Percentiles rank a stretch among this genome's conserved stretches.
phyloP scores from a whole-genome alignment of 2,888 invertebrate species.

The Phalera bucephala region DNA sequence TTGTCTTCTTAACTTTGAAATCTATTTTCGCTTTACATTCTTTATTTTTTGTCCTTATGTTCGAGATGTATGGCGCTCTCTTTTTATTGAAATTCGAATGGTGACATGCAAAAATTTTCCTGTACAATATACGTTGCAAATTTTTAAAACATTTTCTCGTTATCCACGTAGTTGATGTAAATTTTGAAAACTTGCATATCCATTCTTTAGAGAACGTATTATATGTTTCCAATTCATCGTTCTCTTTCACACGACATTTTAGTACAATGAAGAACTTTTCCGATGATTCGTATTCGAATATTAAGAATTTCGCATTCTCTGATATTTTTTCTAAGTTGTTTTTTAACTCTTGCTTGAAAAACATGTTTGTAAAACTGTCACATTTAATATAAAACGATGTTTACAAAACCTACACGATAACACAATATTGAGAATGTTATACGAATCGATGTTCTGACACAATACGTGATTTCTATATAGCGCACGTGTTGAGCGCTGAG shows the following conservation, averaged over 20 bases:
- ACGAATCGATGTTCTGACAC: conserved; percentile 16
- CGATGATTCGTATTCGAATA: conserved; percentile 33
- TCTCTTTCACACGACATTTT: conserved; percentile 32
- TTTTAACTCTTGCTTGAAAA: conserved; percentile 17
- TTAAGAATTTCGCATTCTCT: conserved; percentile 20
- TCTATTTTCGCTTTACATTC: conserved; percentile 41
- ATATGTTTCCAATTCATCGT: conserved; percentile 23
- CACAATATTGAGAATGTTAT: conserved; percentile 2
- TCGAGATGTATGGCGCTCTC: too few relatives aligned
- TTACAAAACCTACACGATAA: not conserved
- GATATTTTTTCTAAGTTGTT: conserved; percentile 31
- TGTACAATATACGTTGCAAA: conserved; percentile 31
- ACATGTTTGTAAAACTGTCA: conserved; percentile 11
- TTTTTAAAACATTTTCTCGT: conserved; percentile 29
- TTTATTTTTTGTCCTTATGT: conserved; percentile 17
- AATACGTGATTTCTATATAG: conserved; percentile 12
- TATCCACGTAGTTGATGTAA: conserved; percentile 39
- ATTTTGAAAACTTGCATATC: conserved; percentile 40
- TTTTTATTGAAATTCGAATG: conserved; percentile 33
- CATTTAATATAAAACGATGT: not conserved
- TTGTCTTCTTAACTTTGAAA: conserved; percentile 38
- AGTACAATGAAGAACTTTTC: conserved; percentile 25
- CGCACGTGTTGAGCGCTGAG: conserved; percentile 28
- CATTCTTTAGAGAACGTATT: conserved; percentile 29
- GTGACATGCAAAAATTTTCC: conserved; percentile 39